Percentiles rank a stretch among this genome's conserved stretches.
These are phyloP conservation scores for Melanophora roralis DNA, from an alignment of 2,888 invertebrate species.

Conservation along the genomic window DNA sequence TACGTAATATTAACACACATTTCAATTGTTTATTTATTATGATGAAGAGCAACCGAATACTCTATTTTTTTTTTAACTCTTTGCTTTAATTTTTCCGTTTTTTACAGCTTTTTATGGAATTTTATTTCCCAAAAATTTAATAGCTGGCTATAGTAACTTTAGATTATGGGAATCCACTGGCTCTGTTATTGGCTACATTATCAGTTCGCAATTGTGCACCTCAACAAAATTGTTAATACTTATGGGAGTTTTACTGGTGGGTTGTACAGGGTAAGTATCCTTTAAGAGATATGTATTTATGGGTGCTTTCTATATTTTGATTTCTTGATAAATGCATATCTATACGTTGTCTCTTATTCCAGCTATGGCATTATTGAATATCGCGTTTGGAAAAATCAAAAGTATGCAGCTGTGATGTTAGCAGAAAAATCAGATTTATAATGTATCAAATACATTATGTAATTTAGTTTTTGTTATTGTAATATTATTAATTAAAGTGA, in stretches of 20 bases:
- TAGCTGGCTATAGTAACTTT: conserved; percentile 95
- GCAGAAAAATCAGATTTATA: conserved; percentile 62
- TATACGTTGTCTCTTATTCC: conserved; percentile 26
- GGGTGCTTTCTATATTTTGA: too few species aligned
- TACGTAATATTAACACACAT: too few species aligned
- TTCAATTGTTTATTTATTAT: too few species aligned
- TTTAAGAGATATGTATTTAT: too few species aligned
- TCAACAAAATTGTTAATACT: conserved; percentile 84
- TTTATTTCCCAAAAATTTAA: conserved; percentile 89
- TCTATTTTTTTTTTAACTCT: neutral
- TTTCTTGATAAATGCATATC: too few species aligned
- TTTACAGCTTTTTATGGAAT: conserved; percentile 88
- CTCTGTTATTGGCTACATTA: conserved; percentile 89
- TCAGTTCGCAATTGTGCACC: conserved; percentile 87
- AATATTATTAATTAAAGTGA: too few species aligned
- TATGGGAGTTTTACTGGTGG: conserved; percentile 82
- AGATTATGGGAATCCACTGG: conserved; percentile 94
- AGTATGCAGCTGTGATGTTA: conserved; percentile 68
- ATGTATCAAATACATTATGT: neutral
- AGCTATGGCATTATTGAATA: conserved; percentile 75
- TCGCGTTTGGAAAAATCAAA: conserved; percentile 70
- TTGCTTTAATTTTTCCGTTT: neutral
- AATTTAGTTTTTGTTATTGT: neutral
- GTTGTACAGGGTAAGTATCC: conserved; percentile 84
- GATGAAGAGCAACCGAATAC: too few species aligned